These are phyloP conservation scores for Palythoa caribaeorum DNA, from an alignment of 92 coral and sea anemone species.

Conservation along the genomic window DNA sequence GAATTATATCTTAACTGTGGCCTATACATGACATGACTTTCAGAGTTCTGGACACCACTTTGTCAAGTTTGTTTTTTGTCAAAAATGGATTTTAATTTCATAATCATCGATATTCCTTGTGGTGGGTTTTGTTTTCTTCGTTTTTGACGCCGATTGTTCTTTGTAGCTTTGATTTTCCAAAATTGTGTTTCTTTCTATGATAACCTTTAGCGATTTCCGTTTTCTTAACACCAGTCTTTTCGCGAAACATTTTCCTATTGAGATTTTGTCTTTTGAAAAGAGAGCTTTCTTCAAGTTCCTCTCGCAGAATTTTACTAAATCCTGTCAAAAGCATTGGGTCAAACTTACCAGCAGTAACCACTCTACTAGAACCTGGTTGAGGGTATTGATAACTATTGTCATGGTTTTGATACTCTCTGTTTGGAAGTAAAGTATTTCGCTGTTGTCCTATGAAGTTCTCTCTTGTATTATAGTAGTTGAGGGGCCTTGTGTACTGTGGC, in stretches of 20 bases:
- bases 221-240: background rate
- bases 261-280: background rate
- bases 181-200: background rate
- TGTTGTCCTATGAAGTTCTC: background rate
- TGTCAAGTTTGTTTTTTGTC: too few species aligned
- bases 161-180: background rate
- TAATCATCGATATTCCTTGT: background rate
- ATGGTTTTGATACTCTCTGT: background rate
- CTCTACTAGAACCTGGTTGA: slow-evolving; percentile 26
- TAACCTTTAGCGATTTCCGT: background rate
- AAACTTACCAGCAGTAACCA: slow-evolving; percentile 47
- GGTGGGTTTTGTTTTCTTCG: background rate
- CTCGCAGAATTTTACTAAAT: slow-evolving; percentile 30
- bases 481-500: slow-evolving; percentile 5
- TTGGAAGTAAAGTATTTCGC: background rate
- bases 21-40: too few species aligned
- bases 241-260: background rate
- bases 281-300: slow-evolving; percentile 6
- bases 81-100: background rate
- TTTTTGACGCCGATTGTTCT: background rate
- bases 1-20: too few species aligned
- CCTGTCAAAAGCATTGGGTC: slow-evolving; percentile 36
- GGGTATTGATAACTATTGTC: slow-evolving; percentile 18
- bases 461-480: background rate
- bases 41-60: too few species aligned